These are phyloP conservation scores for Ceratitis capitata DNA, from an alignment of 1,140 invertebrate genomes.

Conservation along the genomic window DNA sequence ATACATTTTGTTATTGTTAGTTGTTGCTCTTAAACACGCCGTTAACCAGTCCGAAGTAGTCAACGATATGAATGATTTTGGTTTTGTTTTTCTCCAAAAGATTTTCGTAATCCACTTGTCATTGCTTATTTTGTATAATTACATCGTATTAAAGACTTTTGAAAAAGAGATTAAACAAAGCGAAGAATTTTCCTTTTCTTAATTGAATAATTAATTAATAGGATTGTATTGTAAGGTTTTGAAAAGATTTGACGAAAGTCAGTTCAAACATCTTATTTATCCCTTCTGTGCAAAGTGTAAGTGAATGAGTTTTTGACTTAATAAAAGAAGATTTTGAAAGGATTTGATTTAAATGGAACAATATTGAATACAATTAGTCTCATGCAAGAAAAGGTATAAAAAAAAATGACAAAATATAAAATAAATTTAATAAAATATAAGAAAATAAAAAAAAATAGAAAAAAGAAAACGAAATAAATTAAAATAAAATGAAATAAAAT, in stretches of 20 bases:
- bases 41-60: background rate
- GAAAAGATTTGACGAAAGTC: background rate
- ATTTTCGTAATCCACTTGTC: background rate
- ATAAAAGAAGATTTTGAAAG: background rate
- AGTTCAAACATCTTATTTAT: background rate
- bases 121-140: background rate
- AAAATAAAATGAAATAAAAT: too few species aligned
- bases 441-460: too few species aligned
- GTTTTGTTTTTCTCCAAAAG: background rate
- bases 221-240: background rate
- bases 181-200: background rate
- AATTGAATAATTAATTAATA: constrained; percentile 12
- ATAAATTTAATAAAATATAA: too few species aligned
- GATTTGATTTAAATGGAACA: too few species aligned
- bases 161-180: background rate
- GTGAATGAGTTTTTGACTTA: too few species aligned
- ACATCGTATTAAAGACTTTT: background rate
- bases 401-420: too few species aligned
- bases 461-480: too few species aligned
- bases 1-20: background rate
- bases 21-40: background rate
- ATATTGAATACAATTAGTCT: too few species aligned
- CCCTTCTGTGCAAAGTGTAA: background rate
- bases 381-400: too few species aligned
- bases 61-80: background rate